Percentiles rank a stretch among this genome's conserved stretches.
phyloP scores from a whole-genome alignment of 2,113 vertebrate genomes.

The Arvicanthis niloticus region DNA sequence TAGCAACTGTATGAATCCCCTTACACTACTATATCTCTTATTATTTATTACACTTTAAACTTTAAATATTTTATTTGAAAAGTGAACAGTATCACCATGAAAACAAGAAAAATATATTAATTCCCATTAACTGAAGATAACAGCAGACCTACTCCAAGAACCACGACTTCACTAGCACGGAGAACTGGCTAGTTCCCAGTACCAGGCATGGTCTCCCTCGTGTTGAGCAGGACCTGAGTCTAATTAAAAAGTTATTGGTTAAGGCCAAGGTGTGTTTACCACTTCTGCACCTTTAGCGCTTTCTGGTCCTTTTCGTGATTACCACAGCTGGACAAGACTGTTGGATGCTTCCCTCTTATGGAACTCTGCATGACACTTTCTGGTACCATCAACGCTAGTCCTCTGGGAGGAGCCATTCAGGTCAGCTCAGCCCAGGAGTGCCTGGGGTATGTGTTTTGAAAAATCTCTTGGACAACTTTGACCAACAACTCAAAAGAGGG shows the following conservation, averaged over 20 bases:
- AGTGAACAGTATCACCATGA: not conserved
- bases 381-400: not conserved
- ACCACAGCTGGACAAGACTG: not conserved
- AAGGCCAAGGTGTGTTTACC: not conserved
- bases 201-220: not conserved
- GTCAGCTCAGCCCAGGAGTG: not conserved
- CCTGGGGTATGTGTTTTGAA: no score
- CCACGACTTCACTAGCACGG: not conserved
- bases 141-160: not conserved
- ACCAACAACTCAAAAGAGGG: not conserved
- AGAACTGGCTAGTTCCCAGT: not conserved
- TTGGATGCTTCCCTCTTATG: not conserved
- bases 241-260: not conserved
- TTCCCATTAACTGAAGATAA: not conserved
- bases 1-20: not conserved
- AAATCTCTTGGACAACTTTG: not conserved
- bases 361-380: not conserved
- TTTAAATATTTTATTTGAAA: slow-evolving; percentile 2
- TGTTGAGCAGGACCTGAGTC: not conserved
- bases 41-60: not conserved
- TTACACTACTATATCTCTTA: not conserved
- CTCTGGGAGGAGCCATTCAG: not conserved
- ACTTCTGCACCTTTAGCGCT: not conserved
- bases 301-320: not conserved
- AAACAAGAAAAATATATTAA: not conserved